Percentiles rank a stretch among this genome's conserved stretches.
Evolutionary conservation across 2,113 vertebrate genomes (phyloP).

Genomic region (Sinocyclocheilus anophthalmus): DNA sequence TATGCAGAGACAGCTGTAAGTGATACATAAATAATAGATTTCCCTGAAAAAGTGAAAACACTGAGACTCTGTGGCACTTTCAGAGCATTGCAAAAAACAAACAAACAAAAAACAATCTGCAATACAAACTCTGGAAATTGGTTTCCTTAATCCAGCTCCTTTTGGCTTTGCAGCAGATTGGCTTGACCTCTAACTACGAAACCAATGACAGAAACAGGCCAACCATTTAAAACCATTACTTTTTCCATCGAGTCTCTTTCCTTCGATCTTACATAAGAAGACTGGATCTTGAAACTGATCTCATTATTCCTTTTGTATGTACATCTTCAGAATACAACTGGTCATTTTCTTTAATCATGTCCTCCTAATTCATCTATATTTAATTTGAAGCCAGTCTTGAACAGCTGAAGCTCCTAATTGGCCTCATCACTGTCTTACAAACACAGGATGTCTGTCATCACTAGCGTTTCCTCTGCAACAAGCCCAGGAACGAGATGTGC

Average conservation of each 20-base stretch:
- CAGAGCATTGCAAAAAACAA: background rate
- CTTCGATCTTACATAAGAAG: background rate
- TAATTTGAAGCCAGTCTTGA: conserved; percentile 34
- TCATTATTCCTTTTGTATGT: conserved; percentile 34
- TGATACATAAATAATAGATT: background rate
- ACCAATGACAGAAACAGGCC: background rate
- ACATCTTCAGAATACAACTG: conserved; percentile 13
- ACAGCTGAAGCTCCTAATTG: conserved; percentile 49
- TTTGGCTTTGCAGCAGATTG: background rate
- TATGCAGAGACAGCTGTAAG: background rate
- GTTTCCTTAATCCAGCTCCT: background rate
- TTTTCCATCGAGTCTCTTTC: background rate
- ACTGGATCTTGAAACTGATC: conserved; percentile 27
- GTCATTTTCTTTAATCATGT: conserved; percentile 42
- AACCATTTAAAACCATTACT: background rate
- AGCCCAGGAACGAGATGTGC: conserved; percentile 24
- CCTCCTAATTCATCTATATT: conserved; percentile 37
- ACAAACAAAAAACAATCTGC: background rate
- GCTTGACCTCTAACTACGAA: conserved; percentile 1
- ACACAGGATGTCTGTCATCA: conserved; percentile 34
- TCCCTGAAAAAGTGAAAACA: background rate
- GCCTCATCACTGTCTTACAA: conserved; percentile 37
- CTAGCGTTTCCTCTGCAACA: conserved; percentile 2
- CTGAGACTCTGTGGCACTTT: background rate
- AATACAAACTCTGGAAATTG: background rate